Percentiles rank a stretch among this genome's conserved stretches.
These are phyloP conservation scores for Pachypeltis micranthus DNA, from an alignment of 1,140 invertebrate species.

Conservation along the genomic window DNA sequence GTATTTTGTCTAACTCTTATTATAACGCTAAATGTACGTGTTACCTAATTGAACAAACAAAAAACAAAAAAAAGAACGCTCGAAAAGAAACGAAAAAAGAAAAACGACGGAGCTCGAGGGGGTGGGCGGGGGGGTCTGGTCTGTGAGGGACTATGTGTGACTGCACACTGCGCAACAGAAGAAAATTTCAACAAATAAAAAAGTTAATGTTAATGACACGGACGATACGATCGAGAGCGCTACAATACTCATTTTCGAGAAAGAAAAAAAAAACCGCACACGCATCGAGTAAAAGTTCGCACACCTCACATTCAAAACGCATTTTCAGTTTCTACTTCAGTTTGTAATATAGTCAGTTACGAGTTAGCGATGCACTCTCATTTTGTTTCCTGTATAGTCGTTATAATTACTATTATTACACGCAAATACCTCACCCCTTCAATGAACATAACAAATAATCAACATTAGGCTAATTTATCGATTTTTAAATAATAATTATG, in stretches of 20 bases:
- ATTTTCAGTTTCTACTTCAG: too few relatives aligned
- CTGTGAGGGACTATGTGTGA: too few relatives aligned
- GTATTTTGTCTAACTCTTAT: background rate
- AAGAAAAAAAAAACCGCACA: background rate
- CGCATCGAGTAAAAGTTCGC: too few relatives aligned
- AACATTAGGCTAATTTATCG: conserved; percentile 9
- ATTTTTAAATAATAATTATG: background rate
- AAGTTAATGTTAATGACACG: background rate
- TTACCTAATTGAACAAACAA: too few relatives aligned
- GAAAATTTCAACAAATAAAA: background rate
- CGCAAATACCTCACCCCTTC: background rate
- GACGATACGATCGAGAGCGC: background rate
- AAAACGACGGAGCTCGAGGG: too few relatives aligned
- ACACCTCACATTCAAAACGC: too few relatives aligned
- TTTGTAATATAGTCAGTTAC: too few relatives aligned
- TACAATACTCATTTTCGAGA: background rate
- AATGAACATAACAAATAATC: background rate
- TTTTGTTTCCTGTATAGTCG: background rate
- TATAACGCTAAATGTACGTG: too few relatives aligned
- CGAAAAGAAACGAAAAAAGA: too few relatives aligned
- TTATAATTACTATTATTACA: background rate
- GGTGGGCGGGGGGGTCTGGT: too few relatives aligned
- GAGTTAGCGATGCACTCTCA: background rate
- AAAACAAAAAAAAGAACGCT: too few relatives aligned
- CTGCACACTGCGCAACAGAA: too few relatives aligned